Conservation (phyloP, 2,113 vertebrate species). For the Scortum barcoo region DNA sequence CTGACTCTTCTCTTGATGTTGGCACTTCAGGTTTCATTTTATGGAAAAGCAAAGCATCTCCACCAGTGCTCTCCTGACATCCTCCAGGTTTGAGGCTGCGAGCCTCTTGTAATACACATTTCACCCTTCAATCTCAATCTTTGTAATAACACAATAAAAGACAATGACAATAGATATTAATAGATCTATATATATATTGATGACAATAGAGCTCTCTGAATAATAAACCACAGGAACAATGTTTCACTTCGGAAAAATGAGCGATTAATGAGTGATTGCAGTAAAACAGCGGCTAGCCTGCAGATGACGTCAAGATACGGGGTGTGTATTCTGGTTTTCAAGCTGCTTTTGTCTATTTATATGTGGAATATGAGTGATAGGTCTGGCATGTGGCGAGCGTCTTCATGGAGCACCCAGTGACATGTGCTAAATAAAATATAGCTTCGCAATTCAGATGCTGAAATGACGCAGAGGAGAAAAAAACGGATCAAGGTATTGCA, state of each 20-base stretch:
- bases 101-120: not conserved
- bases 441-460: constrained; percentile 26
- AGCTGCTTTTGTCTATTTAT: constrained; percentile 21
- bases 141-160: too few species aligned
- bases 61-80: not conserved
- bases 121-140: constrained; percentile 2
- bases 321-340: not conserved
- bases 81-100: not conserved
- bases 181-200: not conserved
- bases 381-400: not conserved
- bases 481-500: constrained; percentile 36
- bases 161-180: not conserved
- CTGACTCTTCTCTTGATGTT: too few species aligned
- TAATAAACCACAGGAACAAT: constrained; percentile 12
- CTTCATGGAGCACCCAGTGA: constrained; percentile 1
- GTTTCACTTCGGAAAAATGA: constrained; percentile 3
- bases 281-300: not conserved
- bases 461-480: constrained; percentile 33
- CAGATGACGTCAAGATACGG: not conserved
- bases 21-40: too few species aligned
- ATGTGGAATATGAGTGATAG: not conserved
- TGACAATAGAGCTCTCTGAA: not conserved
- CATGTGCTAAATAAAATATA: constrained; percentile 28
- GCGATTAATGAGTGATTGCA: constrained; percentile 26
- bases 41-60: not conserved